Evolutionary conservation across 2,888 invertebrate species (phyloP), one percentile per base, ranked within the genome.

Genomic region (Teinopalpus imperialis): DNA sequence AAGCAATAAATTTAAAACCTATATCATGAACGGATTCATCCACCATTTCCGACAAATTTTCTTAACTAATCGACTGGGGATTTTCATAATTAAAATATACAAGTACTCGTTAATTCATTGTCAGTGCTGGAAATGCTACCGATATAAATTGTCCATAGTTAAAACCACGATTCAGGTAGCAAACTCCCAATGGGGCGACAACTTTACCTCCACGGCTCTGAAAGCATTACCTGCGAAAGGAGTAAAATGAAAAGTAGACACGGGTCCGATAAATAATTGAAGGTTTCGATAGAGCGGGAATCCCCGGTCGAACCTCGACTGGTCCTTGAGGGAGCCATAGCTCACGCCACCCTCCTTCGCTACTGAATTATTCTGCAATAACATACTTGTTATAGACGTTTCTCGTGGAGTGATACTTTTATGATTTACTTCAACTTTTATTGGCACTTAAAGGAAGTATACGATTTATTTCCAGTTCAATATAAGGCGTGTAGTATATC

Each of bases 341-440:
- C 71, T 88, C 85, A 86, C 66, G 60, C 68, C 74, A 75, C 85
- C 86, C 86, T 79, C 77, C 72, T 58, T 49, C 64, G 66, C 81
- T 81, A 77, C 82, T 88, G 87, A 88, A 88, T 88, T 88, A 88
- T 88, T 88, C 82, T 63, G 81, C 83, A 85, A 88, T 88, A 88
- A 88, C 86, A 86, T 82, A 86, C 86, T 85, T 85, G 87, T 87
- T 88, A 86, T 83, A 85, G 86, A 87, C 87, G 71, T 83, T 86
- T 85, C 80, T 77, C 73, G 74, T 68, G 72, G 81, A 85, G 81
- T 87, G 86, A 87, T 87, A 87, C 87, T 86, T 87, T 85, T 88
- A 87, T 87, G 87, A 88, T 88, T 88, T 88, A 87, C 86, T 86
- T 69, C 83, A 81, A 87, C 81, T 88, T 88, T 88, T 88, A 88